Conservation (phyloP, 2,113 vertebrate species). For the Embiotoca jacksoni region DNA sequence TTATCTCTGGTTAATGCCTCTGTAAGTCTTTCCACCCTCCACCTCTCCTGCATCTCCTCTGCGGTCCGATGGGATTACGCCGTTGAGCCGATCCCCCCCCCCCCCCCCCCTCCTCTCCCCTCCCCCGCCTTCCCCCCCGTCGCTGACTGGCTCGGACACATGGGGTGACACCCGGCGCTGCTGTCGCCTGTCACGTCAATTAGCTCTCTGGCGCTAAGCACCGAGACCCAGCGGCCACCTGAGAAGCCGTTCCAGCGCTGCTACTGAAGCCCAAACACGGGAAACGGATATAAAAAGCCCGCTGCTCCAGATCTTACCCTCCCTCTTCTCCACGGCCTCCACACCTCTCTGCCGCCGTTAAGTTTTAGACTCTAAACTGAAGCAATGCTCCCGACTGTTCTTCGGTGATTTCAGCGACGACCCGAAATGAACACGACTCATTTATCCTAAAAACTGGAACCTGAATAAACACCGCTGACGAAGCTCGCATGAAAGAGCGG, state of each 20-base stretch:
- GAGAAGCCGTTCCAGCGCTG: neutral
- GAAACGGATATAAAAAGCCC: neutral
- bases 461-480: too few relatives aligned
- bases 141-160: conserved; percentile 58
- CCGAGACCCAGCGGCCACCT: conserved; percentile 13
- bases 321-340: too few relatives aligned
- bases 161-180: conserved; percentile 54
- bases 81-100: conserved; percentile 29
- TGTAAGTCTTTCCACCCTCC: conserved; percentile 57
- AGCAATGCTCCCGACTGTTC: too few relatives aligned
- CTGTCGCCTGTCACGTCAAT: conserved; percentile 46
- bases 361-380: too few relatives aligned
- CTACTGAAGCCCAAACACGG: neutral
- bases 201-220: conserved; percentile 27
- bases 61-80: conserved; percentile 66
- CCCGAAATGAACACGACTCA: too few relatives aligned
- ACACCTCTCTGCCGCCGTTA: too few relatives aligned
- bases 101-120: neutral
- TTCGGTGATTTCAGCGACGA: too few relatives aligned
- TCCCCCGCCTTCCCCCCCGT: neutral
- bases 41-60: conserved; percentile 47
- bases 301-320: too few relatives aligned
- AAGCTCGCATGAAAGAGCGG: neutral
- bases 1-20: conserved; percentile 50
- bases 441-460: too few relatives aligned